Evolutionary conservation across 2,113 vertebrate genomes (phyloP).

Genomic region (Spilogale gracilis): DNA sequence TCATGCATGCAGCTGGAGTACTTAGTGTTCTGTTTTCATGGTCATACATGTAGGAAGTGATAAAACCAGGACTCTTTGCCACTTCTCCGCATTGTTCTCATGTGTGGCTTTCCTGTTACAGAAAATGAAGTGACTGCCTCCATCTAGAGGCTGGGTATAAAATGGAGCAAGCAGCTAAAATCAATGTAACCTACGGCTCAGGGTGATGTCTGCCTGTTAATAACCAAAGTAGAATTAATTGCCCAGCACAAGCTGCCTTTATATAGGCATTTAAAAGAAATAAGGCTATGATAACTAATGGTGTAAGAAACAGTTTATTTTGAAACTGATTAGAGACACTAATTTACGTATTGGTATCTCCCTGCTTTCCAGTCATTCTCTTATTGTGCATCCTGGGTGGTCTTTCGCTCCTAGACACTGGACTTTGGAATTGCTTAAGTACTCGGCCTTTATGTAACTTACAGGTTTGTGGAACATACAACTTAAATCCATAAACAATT

Average conservation of each 20-base stretch:
- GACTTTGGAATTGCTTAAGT: conserved; percentile 5
- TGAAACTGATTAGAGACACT: not conserved
- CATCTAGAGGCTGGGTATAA: not conserved
- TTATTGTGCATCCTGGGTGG: not conserved
- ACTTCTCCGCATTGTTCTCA: not conserved
- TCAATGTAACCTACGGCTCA: not conserved
- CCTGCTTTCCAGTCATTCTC: not conserved
- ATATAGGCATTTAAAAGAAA: not conserved
- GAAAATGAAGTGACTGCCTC: not conserved
- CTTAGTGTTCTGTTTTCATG: fast-evolving
- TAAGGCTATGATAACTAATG: not conserved
- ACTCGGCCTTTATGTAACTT: not conserved
- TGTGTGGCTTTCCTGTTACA: not conserved
- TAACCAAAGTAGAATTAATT: not conserved
- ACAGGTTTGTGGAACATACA: not conserved
- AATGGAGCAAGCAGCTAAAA: not conserved
- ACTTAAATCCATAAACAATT: not conserved
- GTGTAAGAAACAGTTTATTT: not conserved
- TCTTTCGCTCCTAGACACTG: not conserved
- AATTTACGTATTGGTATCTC: not conserved
- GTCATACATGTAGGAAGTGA: not conserved
- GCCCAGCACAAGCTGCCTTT: not conserved
- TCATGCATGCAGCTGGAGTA: not conserved
- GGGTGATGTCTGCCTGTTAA: not conserved
- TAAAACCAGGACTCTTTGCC: not conserved